phyloP scores from a whole-genome alignment of 2,888 invertebrate genomes.

The Hemistola chrysoprasaria region DNA sequence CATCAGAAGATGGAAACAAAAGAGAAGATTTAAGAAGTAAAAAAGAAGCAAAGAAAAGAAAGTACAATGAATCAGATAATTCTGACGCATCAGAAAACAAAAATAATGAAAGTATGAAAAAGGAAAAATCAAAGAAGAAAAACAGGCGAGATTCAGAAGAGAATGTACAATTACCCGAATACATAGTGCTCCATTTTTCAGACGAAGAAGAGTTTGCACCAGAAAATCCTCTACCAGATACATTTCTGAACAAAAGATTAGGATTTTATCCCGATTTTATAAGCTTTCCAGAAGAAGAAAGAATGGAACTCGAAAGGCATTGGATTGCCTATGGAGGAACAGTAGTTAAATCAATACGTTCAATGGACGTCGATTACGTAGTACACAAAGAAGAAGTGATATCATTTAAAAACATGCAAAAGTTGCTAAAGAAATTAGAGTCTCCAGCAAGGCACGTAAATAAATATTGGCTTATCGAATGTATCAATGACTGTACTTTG shows the following conservation, averaged over 20 bases:
- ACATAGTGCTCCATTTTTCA: slow-evolving; percentile 18
- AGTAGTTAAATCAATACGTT: slow-evolving; percentile 60
- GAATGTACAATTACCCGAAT: slow-evolving; percentile 6
- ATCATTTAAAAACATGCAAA: slow-evolving; percentile 48
- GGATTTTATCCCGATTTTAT: slow-evolving; percentile 75
- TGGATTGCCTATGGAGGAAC: slow-evolving; percentile 85
- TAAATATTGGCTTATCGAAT: slow-evolving; percentile 64
- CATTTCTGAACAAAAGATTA: slow-evolving; percentile 54
- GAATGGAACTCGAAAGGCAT: slow-evolving; percentile 75
- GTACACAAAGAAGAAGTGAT: slow-evolving; percentile 57
- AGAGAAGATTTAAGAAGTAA: slow-evolving; percentile 2
- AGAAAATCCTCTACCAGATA: slow-evolving; percentile 61
- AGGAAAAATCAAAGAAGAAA: not conserved
- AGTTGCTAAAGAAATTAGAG: slow-evolving; percentile 49
- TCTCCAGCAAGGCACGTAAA: slow-evolving; percentile 55
- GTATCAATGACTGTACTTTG: slow-evolving; percentile 58
- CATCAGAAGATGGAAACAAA: slow-evolving; percentile 2
- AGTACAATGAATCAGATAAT: slow-evolving; percentile 2
- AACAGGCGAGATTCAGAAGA: not conserved
- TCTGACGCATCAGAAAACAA: not conserved
- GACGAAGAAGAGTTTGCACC: slow-evolving; percentile 32
- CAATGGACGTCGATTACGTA: slow-evolving; percentile 59
- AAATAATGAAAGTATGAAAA: not conserved
- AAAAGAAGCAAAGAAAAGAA: slow-evolving; percentile 9
- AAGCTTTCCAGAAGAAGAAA: slow-evolving; percentile 61